phyloP scores from a whole-genome alignment of 2,113 vertebrate species.

The Lepidiolamprologus cunningtoni region DNA sequence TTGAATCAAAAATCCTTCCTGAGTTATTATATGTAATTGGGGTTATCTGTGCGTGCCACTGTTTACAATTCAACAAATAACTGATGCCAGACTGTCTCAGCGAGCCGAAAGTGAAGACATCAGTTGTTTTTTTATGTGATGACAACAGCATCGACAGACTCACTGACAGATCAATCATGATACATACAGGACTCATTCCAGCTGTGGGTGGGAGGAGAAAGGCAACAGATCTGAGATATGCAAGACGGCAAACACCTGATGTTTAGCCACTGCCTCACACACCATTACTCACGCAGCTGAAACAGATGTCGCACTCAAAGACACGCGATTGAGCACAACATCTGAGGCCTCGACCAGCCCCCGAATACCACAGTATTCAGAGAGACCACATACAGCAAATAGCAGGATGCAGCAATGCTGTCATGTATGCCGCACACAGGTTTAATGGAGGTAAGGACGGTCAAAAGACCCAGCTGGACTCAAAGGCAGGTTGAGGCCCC shows the following conservation, averaged over 20 bases:
- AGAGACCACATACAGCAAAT: constrained; percentile 40
- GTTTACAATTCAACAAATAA: not conserved
- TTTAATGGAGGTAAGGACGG: constrained; percentile 21
- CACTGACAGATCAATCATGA: constrained; percentile 16
- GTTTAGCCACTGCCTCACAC: constrained; percentile 7
- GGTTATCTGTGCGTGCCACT: not conserved
- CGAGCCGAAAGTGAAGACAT: not conserved
- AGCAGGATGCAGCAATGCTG: constrained; percentile 39
- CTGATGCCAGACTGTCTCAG: not conserved
- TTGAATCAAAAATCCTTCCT: not conserved
- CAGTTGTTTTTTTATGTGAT: not conserved
- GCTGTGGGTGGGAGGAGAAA: not conserved
- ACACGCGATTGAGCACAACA: constrained; percentile 13
- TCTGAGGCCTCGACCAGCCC: constrained; percentile 21
- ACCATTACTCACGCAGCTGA: constrained; percentile 43
- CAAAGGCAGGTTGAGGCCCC: constrained; percentile 46
- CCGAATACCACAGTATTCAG: constrained; percentile 19
- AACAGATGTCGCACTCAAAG: constrained; percentile 64
- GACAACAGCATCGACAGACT: not conserved
- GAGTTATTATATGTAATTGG: not conserved
- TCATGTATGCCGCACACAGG: constrained; percentile 30
- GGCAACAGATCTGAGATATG: constrained; percentile 37
- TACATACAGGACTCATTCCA: not conserved
- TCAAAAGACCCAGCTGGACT: constrained; percentile 58
- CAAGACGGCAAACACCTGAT: constrained; percentile 39